A percentile compares a stretch with the other conserved stretches of the same genome.
Evolutionary conservation across 2,888 invertebrate species (phyloP).

Genomic region (Drosophila anomalata): DNA sequence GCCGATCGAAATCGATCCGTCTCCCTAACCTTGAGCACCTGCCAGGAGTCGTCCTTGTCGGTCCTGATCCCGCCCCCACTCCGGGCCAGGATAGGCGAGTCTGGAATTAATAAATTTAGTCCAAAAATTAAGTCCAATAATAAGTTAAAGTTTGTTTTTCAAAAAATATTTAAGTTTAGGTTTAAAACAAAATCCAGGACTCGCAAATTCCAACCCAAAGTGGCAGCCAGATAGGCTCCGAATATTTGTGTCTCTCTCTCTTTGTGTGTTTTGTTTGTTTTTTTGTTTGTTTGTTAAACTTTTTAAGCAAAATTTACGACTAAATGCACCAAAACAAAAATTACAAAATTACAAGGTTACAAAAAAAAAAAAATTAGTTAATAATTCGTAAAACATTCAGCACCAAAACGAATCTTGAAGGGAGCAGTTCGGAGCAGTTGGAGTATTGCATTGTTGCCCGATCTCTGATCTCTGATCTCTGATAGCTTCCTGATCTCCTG

Average conservation of each 20-base stretch:
- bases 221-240: background rate
- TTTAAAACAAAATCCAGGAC: background rate
- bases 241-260: slow-evolving; percentile 26
- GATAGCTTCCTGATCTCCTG: slow-evolving; percentile 23
- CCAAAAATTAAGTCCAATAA: background rate
- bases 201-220: background rate
- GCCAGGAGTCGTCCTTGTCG: slow-evolving; percentile 15
- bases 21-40: slow-evolving; percentile 31
- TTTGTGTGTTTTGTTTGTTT: slow-evolving; percentile 11
- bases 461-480: slow-evolving; percentile 61
- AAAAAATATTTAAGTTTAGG: too few species aligned
- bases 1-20: slow-evolving; percentile 39
- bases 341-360: slow-evolving; percentile 14
- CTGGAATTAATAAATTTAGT: background rate
- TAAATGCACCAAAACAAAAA: slow-evolving; percentile 69
- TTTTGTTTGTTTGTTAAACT: slow-evolving; percentile 6
- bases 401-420: slow-evolving; percentile 50
- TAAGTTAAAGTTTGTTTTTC: background rate
- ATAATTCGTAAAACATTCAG: slow-evolving; percentile 44
- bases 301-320: slow-evolving; percentile 49
- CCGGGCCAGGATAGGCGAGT: background rate
- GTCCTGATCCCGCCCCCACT: background rate
- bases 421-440: slow-evolving; percentile 27
- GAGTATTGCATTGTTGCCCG: slow-evolving; percentile 80
- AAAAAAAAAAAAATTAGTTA: slow-evolving; percentile 41